Base-by-base conservation (phyloP, 2,797 vertebrate genomes). In the Cetoscarus ocellatus region DNA sequence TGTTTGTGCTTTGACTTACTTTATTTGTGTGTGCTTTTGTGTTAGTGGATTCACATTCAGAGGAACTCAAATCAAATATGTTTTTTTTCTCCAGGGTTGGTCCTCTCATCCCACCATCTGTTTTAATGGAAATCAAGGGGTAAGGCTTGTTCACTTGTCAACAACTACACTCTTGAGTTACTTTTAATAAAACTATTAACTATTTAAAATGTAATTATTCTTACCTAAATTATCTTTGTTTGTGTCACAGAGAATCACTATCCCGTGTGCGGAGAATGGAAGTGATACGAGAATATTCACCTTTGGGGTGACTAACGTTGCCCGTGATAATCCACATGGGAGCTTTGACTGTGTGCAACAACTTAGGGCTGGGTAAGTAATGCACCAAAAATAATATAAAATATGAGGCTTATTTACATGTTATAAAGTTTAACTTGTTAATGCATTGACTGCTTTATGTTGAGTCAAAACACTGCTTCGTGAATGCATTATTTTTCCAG, bases 301-400 rank as follows among this genome's bases (percentile, higher is more conserved):
- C 0, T 97, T 98, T 48, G 95, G 96, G 18, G 93, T 98, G 67
- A 95, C 95, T 36, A 95, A 95, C 2, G 94, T 97, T 0, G 96
- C 95, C 80, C 90, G 95, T 0, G 95, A 97, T 79, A 96, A 94
- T 80, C 97, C 96, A 0, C 92, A 98, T 12, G 96, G 96, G 12
- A 97, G 97, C 79, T 97, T 98, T 7, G 96, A 98, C 89, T 97
- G 96, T 27, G 89, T 98, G 84, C 95, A 96, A 69, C 96, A 98
- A 70, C 95, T 94, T 49, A 85, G 88, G 0, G 88, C 88, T 17
- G 91, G 96, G 97, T 98, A 91, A 87, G 43, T 91, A 86, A 43
- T 43, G 1, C n/a, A 12, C 9, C 11, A 12, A 51, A 12, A 51
- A 11, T 6, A 6, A 54, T 19, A 58, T 0, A 11, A 62, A 40